Base-by-base conservation (phyloP, 2,113 vertebrate species). In the Amblyopsis rosae region DNA sequence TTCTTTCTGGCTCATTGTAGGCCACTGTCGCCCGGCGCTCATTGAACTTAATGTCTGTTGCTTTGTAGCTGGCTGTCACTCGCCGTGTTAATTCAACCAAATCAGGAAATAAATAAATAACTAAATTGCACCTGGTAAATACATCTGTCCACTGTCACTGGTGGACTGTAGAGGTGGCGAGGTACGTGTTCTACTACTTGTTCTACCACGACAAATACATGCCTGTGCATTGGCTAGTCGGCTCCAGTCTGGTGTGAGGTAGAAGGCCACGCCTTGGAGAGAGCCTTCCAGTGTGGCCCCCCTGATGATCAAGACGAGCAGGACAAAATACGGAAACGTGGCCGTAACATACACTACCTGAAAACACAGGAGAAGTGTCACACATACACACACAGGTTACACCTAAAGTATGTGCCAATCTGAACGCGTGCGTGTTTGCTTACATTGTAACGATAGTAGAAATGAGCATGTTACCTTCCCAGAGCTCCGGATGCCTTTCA, bases 401-500 rank as follows among this genome's bases (percentile, higher is more conserved):
- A n/a, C 48, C 48, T 49, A n/a, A 47, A 11, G 12, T 10, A 61
- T 57, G 45, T 46, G 35, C n/a, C n/a, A 53, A 55, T 12, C 15
- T 48, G 2, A 68, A 16, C 35, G 47, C 41, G 16, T 48, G 16
- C 50, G 15, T 1, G 9, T 47, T 10, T 48, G 35, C 16, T 16
- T 50, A 19, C 53, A 16, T 57, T 65, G 12, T 48, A 6, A 16
- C n/a, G 32, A 13, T 12, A 47, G 46, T 68, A 45, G 13, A 26
- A 9, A 78, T 49, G 63, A 72, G 61, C 9, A 12, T 15, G 10
- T 47, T 66, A 94, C 94, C 93, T 94, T 94, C 62, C 94, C 94
- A 3, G 94, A 93, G 84, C 94, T 94, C 78, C 81, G 93, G 82
- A 94, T 94, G 70, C 94, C 94, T 62, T 93, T 93, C 15, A 94